Evolutionary conservation across 2,113 vertebrate genomes (phyloP).

Genomic region (Sisor rabdophorus): DNA sequence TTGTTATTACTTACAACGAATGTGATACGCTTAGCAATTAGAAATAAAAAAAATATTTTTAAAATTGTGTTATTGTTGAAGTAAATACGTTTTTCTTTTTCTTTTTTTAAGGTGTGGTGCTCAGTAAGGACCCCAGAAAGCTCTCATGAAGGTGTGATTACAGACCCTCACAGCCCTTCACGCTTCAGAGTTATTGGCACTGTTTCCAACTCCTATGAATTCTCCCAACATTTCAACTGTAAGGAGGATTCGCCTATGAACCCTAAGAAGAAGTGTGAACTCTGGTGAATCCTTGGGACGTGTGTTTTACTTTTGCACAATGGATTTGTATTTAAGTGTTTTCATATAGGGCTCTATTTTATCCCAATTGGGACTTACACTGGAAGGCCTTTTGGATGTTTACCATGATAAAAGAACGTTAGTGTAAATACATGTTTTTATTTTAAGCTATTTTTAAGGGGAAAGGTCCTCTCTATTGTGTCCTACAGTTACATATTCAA

Average conservation of each 20-base stretch:
- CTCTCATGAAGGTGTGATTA: conserved; percentile 90
- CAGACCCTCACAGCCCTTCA: conserved; percentile 92
- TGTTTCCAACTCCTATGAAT: conserved; percentile 86
- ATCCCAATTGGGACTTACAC: conserved; percentile 48
- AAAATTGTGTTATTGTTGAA: neutral
- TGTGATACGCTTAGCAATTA: neutral
- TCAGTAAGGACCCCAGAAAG: conserved; percentile 89
- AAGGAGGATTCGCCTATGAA: conserved; percentile 83
- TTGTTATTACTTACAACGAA: neutral
- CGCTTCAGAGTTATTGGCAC: conserved; percentile 91
- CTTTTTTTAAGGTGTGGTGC: conserved; percentile 83
- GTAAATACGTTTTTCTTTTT: neutral
- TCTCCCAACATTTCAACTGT: conserved; percentile 86
- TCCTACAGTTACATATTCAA: neutral
- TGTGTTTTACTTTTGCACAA: neutral
- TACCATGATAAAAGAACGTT: conserved; percentile 34
- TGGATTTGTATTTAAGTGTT: neutral
- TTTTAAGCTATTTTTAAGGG: conserved; percentile 35
- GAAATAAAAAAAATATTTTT: neutral
- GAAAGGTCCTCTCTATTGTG: conserved; percentile 42
- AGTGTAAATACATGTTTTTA: conserved; percentile 34
- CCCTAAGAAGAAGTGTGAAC: conserved; percentile 85
- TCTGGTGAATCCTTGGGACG: conserved; percentile 74
- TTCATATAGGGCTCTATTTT: conserved; percentile 1
- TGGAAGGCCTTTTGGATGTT: conserved; percentile 55